These are phyloP conservation scores for Melanocharis versteri DNA, from an alignment of 2,113 vertebrate species.

Conservation along the genomic window DNA sequence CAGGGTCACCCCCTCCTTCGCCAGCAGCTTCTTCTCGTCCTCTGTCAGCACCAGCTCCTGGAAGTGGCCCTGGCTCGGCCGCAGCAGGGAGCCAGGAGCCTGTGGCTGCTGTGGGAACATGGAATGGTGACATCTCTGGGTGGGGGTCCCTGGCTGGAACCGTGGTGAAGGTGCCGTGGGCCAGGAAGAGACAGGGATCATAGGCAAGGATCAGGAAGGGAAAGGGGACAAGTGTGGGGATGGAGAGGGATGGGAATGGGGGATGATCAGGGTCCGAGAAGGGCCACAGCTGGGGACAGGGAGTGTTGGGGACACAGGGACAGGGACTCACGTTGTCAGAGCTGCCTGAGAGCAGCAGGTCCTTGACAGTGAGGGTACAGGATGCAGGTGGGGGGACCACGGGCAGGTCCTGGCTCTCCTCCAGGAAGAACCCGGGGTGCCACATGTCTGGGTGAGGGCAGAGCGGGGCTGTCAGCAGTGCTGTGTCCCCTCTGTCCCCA, in stretches of 20 bases:
- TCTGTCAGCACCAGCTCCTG: slow-evolving; percentile 88
- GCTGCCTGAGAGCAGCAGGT: slow-evolving; percentile 82
- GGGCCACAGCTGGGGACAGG: neutral
- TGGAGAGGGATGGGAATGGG: neutral
- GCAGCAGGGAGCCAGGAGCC: neutral
- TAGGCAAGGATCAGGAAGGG: neutral
- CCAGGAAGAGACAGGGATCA: neutral
- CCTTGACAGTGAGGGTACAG: slow-evolving; percentile 84
- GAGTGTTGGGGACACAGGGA: neutral
- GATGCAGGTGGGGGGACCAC: neutral
- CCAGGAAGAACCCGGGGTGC: slow-evolving; percentile 63
- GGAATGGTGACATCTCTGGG: neutral
- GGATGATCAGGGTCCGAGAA: neutral
- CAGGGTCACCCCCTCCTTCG: slow-evolving; percentile 87
- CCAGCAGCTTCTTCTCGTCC: slow-evolving; percentile 91
- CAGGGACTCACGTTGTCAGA: slow-evolving; percentile 75
- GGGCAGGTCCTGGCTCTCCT: slow-evolving; percentile 49
- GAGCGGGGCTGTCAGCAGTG: neutral
- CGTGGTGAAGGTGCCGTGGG: neutral
- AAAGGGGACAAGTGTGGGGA: neutral
- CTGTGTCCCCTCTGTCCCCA: neutral
- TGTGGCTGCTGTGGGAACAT: neutral
- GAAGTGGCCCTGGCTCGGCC: slow-evolving; percentile 57
- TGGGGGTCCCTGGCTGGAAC: neutral
- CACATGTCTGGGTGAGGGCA: slow-evolving; percentile 71